Percentiles rank a stretch among this genome's conserved stretches.
These are phyloP conservation scores for Galaxea fascicularis DNA, from an alignment of 92 coral and sea anemone species.

Conservation along the genomic window DNA sequence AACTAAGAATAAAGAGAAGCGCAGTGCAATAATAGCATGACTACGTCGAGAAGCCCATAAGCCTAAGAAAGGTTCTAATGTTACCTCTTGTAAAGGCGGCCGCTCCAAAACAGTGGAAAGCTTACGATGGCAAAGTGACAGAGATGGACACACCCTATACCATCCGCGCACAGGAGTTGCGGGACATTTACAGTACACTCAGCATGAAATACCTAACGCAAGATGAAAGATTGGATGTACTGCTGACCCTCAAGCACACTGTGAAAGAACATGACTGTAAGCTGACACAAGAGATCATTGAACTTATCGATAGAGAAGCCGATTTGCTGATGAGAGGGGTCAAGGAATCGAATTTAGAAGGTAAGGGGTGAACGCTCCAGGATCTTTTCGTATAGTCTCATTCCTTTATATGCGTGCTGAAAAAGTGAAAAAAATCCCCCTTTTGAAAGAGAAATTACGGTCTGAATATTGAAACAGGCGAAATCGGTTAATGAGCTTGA, in stretches of 20 bases:
- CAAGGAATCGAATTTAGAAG: slow-evolving; percentile 96
- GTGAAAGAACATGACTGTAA: slow-evolving; percentile 99
- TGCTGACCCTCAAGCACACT: slow-evolving; percentile 93
- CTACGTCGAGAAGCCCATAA: too few relatives aligned
- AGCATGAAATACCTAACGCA: slow-evolving; percentile 98
- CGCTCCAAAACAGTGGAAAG: slow-evolving; percentile 99
- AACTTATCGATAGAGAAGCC: slow-evolving; percentile 98
- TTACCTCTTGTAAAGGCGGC: slow-evolving; percentile 71
- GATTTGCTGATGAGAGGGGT: slow-evolving; percentile 98
- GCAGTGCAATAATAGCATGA: too few relatives aligned
- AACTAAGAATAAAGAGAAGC: too few relatives aligned
- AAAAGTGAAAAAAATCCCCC: too few relatives aligned
- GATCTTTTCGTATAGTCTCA: neutral
- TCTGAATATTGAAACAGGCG: too few relatives aligned
- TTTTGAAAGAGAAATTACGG: too few relatives aligned
- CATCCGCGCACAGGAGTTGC: slow-evolving; percentile 95
- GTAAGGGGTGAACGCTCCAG: slow-evolving; percentile 33
- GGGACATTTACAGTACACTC: slow-evolving; percentile 94
- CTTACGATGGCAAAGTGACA: slow-evolving; percentile 93
- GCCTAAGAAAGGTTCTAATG: neutral
- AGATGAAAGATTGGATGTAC: slow-evolving; percentile 95
- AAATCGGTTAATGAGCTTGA: too few relatives aligned
- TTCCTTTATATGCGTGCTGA: too few relatives aligned
- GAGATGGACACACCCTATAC: slow-evolving; percentile 99
- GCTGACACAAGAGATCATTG: slow-evolving; percentile 96